Conservation (phyloP, 2,888 invertebrate genomes). For the Orchesellides sinensis region DNA sequence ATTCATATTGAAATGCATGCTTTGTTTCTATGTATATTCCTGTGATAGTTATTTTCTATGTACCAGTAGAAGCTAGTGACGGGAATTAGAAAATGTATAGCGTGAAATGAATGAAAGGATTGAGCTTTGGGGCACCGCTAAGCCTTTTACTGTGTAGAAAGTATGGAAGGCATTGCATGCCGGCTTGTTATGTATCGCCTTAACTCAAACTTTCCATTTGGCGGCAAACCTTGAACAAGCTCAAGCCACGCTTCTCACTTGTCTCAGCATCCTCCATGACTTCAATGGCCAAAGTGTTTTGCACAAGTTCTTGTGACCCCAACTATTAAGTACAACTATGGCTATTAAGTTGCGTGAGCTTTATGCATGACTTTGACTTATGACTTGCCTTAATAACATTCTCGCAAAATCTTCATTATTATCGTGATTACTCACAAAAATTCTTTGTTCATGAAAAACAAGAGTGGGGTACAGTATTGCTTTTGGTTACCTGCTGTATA, state of each 20-base stretch:
- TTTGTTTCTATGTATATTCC: neutral
- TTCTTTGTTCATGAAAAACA: slow-evolving; percentile 2
- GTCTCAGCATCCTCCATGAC: slow-evolving; percentile 63
- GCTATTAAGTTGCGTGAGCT: too few relatives aligned
- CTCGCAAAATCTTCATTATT: neutral
- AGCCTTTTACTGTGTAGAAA: too few relatives aligned
- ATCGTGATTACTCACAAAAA: neutral
- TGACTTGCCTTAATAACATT: neutral
- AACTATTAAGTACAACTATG: too few relatives aligned
- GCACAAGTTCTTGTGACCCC: slow-evolving; percentile 31
- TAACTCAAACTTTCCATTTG: slow-evolving; percentile 45
- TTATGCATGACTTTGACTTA: neutral
- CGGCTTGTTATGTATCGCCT: slow-evolving; percentile 8
- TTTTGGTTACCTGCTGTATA: neutral
- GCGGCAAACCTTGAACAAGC: slow-evolving; percentile 63
- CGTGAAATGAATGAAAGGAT: slow-evolving; percentile 6
- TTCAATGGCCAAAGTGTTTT: slow-evolving; percentile 44
- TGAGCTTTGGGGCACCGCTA: too few relatives aligned
- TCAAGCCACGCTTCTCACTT: slow-evolving; percentile 60
- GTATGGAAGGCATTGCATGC: too few relatives aligned
- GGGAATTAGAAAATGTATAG: neutral
- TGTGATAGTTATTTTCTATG: neutral
- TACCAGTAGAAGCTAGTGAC: neutral
- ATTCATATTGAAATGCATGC: too few relatives aligned
- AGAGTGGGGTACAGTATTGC: neutral